These are phyloP conservation scores for Anguilla marmorata DNA, from an alignment of 2,797 vertebrate genomes.

Conservation along the genomic window DNA sequence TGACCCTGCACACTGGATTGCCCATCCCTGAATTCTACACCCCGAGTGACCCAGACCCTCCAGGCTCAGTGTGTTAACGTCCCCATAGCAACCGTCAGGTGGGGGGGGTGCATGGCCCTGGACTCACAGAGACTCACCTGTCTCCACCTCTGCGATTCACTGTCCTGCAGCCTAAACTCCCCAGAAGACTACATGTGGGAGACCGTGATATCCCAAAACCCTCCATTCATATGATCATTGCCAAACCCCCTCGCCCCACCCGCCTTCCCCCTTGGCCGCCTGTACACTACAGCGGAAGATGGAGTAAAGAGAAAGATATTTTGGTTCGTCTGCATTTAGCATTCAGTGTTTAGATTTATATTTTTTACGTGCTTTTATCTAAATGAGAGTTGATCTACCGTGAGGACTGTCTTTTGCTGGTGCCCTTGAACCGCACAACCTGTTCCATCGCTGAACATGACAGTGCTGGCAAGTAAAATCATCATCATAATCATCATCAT, in stretches of 20 bases:
- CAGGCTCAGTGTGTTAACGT: conserved; percentile 68
- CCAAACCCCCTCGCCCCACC: not conserved
- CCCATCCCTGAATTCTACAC: conserved; percentile 95
- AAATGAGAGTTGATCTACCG: not conserved
- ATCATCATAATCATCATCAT: not conserved
- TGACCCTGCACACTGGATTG: conserved; percentile 92
- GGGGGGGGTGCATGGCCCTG: not conserved
- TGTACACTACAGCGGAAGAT: not conserved
- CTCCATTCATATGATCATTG: not conserved
- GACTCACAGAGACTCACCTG: not conserved
- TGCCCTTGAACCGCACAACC: not conserved
- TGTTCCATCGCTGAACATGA: not conserved
- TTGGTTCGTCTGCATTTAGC: not conserved
- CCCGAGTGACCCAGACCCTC: conserved; percentile 70
- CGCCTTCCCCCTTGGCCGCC: not conserved
- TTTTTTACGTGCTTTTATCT: conserved; percentile 5
- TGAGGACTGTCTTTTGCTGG: not conserved
- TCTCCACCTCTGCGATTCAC: not conserved
- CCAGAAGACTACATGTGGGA: not conserved
- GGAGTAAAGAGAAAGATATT: not conserved
- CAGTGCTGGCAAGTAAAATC: conserved; percentile 11
- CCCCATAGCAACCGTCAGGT: not conserved
- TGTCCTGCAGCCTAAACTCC: not conserved
- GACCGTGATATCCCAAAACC: not conserved
- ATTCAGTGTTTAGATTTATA: conserved; percentile 5